phyloP scores from a whole-genome alignment of 2,113 vertebrate genomes.

The Phodopus roborovskii region DNA sequence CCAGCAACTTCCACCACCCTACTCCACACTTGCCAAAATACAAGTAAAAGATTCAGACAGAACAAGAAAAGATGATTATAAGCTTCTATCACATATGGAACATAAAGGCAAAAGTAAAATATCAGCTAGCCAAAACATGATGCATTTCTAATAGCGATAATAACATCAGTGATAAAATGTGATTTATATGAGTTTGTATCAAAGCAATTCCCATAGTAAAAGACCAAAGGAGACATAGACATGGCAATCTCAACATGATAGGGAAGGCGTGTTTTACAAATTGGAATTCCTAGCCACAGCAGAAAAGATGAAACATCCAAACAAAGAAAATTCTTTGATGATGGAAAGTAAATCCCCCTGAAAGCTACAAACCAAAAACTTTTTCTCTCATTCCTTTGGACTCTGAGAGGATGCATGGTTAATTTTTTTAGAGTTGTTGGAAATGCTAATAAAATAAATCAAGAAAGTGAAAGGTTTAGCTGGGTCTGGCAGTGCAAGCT shows the following conservation, averaged over 20 bases:
- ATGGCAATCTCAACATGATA: not conserved
- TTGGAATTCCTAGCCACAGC: not conserved
- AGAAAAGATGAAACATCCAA: not conserved
- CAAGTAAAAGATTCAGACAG: not conserved
- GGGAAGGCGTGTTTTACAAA: not conserved
- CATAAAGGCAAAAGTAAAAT: not conserved
- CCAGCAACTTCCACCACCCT: not conserved
- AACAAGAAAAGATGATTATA: not conserved
- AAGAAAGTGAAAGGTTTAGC: not conserved
- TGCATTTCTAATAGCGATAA: not conserved
- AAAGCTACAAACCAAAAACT: not conserved
- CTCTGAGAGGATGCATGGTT: not conserved
- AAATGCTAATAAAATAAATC: constrained; percentile 38
- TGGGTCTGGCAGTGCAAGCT: too few relatives aligned
- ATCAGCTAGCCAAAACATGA: constrained; percentile 40
- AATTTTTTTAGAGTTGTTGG: not conserved
- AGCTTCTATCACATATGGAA: not conserved
- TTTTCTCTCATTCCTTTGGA: not conserved
- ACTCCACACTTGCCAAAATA: not conserved
- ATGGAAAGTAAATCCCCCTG: not conserved
- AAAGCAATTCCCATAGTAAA: constrained; percentile 32
- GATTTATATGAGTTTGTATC: not conserved
- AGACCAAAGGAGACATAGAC: not conserved
- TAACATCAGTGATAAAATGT: not conserved
- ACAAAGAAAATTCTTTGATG: not conserved